Evolutionary conservation across 2,888 invertebrate genomes (phyloP), one percentile per base, ranked within the genome.

Genomic region (Meloe dianella): DNA sequence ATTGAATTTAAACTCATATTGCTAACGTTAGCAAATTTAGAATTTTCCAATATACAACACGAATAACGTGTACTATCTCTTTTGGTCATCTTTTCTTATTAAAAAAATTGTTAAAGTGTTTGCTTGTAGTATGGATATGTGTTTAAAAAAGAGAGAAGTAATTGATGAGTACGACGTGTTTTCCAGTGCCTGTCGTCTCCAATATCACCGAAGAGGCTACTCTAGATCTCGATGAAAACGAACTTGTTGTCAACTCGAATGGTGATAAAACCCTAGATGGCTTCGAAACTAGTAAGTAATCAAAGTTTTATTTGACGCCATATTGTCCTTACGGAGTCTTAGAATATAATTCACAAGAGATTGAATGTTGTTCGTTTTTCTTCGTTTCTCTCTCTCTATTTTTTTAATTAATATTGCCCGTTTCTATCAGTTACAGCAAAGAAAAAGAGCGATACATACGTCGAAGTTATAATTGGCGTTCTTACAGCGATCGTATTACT

Each of bases 401-500:
- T n/a, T n/a, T n/a, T n/a, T n/a, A n/a, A n/a, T n/a, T n/a, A n/a
- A n/a, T n/a, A n/a, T n/a, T n/a, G n/a, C n/a, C n/a, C n/a, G n/a
- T n/a, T n/a, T n/a, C n/a, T n/a, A n/a, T n/a, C 78, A 87, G 87
- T 88, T 79, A 86, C 88, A 70, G 87, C 88, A 7, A 82, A 85
- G 61, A 87, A 87, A 74, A 87, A 88, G 69, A 86, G 85, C 66
- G 86, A 88, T 73, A 85, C 86, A 65, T 87, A 88, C 78, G 86
- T 89, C 61, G 89, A 89, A 78, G 85, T 88, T 56, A 82, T 89
- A 66, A 89, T 89, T 72, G 89, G 89, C 60, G 88, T 90, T 27
- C 81, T 91, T 70, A 90, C 89, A 29, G 90, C 90, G 47, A 86
- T 90, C 72, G 88, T 90, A 80, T 84, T 91, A 35, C 84, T 91